phyloP scores from a whole-genome alignment of 2,113 vertebrate species.

The Chlamydotis undulata region DNA sequence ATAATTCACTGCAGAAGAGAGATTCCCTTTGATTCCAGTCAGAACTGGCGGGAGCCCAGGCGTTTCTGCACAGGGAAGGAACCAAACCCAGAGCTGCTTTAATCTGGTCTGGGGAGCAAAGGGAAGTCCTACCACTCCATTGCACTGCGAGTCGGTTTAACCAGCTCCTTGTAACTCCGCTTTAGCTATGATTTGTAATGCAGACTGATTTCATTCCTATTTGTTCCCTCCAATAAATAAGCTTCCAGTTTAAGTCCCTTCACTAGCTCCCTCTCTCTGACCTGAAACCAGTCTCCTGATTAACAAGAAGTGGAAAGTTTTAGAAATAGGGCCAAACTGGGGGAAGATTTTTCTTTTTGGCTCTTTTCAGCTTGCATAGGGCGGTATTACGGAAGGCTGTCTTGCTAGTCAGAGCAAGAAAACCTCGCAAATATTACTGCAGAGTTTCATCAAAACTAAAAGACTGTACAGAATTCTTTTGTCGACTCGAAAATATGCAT shows the following conservation, averaged over 20 bases:
- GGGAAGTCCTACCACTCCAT: neutral
- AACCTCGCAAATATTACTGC: neutral
- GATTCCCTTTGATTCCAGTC: constrained; percentile 50
- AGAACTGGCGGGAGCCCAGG: neutral
- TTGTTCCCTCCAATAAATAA: neutral
- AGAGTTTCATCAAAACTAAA: neutral
- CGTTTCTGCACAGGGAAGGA: neutral
- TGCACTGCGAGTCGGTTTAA: neutral
- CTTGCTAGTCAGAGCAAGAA: neutral
- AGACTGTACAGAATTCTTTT: neutral
- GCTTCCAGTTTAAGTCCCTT: neutral
- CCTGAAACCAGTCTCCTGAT: constrained; percentile 7
- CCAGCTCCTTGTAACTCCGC: neutral
- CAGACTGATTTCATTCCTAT: neutral
- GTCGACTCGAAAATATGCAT: neutral
- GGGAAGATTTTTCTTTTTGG: neutral
- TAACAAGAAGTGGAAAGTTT: neutral
- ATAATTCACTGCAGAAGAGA: constrained; percentile 46
- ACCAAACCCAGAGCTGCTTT: constrained; percentile 8
- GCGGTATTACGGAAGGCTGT: neutral
- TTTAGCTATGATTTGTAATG: neutral
- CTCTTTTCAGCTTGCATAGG: neutral
- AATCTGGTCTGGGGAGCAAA: neutral
- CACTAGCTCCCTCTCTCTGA: neutral
- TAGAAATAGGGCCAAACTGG: neutral